These are phyloP conservation scores for Athetis lepigone DNA, from an alignment of 2,888 invertebrate genomes.

Conservation along the genomic window DNA sequence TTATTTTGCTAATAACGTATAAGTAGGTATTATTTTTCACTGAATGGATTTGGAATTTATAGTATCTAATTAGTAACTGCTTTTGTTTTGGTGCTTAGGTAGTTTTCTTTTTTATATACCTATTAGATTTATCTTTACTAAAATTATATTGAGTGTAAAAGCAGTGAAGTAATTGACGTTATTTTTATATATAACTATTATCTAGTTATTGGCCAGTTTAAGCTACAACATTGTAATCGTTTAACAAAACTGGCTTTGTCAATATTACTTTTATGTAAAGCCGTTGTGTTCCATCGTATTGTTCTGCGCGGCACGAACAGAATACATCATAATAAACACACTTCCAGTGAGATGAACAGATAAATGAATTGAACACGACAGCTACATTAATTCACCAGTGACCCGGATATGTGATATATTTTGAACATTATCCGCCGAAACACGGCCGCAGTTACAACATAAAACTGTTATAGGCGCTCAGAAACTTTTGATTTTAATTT, in stretches of 20 bases:
- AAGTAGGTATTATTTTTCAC: conserved; percentile 42
- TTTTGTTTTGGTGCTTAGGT: conserved; percentile 13
- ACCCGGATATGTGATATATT: conserved; percentile 58
- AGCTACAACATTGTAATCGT: not conserved
- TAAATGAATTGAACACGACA: conserved; percentile 47
- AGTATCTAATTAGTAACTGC: conserved; percentile 16
- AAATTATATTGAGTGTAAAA: not conserved
- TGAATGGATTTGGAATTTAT: conserved; percentile 21
- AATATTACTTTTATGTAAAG: conserved; percentile 15
- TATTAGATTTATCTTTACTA: conserved; percentile 3
- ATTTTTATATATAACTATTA: not conserved
- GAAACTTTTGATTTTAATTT: conserved; percentile 36
- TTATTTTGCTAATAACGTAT: conserved; percentile 43
- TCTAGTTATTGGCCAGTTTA: not conserved
- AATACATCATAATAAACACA: conserved; percentile 23
- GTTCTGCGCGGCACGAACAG: not conserved
- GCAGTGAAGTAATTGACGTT: not conserved
- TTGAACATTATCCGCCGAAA: conserved; percentile 35
- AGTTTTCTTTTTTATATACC: not conserved
- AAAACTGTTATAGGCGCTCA: conserved; percentile 18
- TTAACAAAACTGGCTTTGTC: not conserved
- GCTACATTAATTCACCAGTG: conserved; percentile 53
- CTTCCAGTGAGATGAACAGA: conserved; percentile 53
- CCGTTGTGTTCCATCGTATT: not conserved
- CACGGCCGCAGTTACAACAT: conserved; percentile 13